A percentile compares a stretch with the other conserved stretches of the same genome.
Evolutionary conservation across 2,797 vertebrate species (phyloP).

Genomic region (Anas georgica): DNA sequence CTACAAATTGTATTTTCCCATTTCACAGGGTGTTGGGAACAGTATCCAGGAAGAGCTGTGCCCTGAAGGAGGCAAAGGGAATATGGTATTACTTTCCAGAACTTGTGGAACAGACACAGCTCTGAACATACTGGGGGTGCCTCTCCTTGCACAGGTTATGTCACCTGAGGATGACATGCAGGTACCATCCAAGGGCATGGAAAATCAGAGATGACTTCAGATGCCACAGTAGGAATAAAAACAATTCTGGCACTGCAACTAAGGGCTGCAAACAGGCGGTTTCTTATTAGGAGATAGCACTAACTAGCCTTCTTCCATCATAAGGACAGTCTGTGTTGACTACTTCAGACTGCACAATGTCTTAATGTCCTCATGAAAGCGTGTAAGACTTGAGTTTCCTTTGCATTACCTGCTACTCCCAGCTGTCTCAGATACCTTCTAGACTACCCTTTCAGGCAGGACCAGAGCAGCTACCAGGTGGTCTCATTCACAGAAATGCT

Average conservation of each 20-base stretch:
- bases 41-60: not conserved
- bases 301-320: not conserved
- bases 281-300: not conserved
- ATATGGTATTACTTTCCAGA: not conserved
- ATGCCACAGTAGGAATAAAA: not conserved
- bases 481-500: accelerated
- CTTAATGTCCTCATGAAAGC: not conserved
- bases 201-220: not conserved
- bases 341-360: not conserved
- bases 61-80: not conserved
- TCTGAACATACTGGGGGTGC: not conserved
- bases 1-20: not conserved
- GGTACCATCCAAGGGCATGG: not conserved
- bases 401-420: not conserved
- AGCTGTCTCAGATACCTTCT: not conserved
- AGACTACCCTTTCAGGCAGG: not conserved
- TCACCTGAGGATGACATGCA: not conserved
- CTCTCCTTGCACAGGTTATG: not conserved
- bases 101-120: not conserved
- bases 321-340: not conserved
- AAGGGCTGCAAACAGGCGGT: not conserved
- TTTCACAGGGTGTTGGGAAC: not conserved
- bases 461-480: not conserved
- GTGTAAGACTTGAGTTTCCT: not conserved
- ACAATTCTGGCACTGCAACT: not conserved